Conservation (phyloP, 2,113 vertebrate species). For the Circaetus gallicus region DNA sequence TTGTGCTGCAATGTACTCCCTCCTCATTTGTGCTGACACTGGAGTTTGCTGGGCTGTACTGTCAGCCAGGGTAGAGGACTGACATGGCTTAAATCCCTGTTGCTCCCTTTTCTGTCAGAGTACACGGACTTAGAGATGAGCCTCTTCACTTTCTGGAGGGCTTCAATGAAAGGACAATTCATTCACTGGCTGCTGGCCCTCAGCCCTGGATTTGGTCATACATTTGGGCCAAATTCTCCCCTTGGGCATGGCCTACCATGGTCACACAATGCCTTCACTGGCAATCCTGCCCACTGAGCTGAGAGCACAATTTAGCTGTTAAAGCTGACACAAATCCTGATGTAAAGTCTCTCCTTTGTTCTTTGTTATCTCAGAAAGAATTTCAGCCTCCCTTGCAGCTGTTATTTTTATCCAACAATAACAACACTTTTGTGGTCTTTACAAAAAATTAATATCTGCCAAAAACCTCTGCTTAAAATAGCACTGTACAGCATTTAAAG, state of each 20-base stretch:
- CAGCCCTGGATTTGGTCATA: neutral
- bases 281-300: neutral
- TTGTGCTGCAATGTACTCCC: neutral
- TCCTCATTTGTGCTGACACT: neutral
- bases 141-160: neutral
- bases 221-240: neutral
- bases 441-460: conserved; percentile 5
- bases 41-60: neutral
- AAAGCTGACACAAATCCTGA: conserved; percentile 29
- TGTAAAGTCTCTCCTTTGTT: conserved; percentile 12
- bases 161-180: neutral
- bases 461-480: neutral
- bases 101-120: neutral
- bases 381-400: conserved; percentile 27
- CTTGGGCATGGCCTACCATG: neutral
- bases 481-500: neutral
- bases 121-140: neutral
- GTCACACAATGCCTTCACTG: neutral
- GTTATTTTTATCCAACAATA: conserved; percentile 43
- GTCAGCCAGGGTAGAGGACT: neutral
- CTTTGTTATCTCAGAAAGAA: conserved; percentile 41
- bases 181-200: neutral
- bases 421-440: neutral
- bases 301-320: conserved; percentile 26
- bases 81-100: neutral